Base-by-base conservation (phyloP, 2,797 vertebrate species). In the Rhinogobio ventralis region DNA sequence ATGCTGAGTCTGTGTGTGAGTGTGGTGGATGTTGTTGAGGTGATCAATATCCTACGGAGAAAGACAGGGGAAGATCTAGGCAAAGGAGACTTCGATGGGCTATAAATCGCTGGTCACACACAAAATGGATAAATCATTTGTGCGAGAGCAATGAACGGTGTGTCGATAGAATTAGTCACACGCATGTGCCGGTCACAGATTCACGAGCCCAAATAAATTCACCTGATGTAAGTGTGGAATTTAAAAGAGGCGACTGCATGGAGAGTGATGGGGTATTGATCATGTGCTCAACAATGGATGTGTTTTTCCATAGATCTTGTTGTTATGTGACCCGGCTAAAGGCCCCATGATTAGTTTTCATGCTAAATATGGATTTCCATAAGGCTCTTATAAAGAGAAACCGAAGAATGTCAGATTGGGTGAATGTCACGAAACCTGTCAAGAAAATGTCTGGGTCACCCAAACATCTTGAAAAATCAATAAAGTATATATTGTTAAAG, bases 211-310 rank as follows among this genome's bases (percentile, higher is more conserved):
- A 87, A 85, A 93, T 93, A 91, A 90, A 93, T 94, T 87, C 88
- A 85, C 85, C 83, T 87, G 91, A 88, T 87, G 88, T 83, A 81
- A 89, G 87, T 89, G 89, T 80, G 76, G 67, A 85, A 88, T 89
- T 76, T 93, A 90, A 92, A 91, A 90, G 69, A 86, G 69, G 83
- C 86, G 77, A 85, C 83, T 84, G 86, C 36, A 30, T 81, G 66
- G 86, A 91, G 71, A 86, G 89, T 74, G 85, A 90, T 89, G 91
- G 82, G 88, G 87, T 93, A 93, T 93, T 92, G 92, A 93, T 93
- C 92, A 90, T 75, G 42, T 75, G 72, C 81, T 55, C 15, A 15
- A 20, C 91, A 75, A 28, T 14, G 11, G 30, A 23, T 79, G 60
- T 79, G 60, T 64, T 13, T 79, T 66, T 64, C 57, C 62, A 76